These are phyloP conservation scores for Pocillopora meandrina DNA, from an alignment of 92 coral and sea anemone species.

Conservation along the genomic window DNA sequence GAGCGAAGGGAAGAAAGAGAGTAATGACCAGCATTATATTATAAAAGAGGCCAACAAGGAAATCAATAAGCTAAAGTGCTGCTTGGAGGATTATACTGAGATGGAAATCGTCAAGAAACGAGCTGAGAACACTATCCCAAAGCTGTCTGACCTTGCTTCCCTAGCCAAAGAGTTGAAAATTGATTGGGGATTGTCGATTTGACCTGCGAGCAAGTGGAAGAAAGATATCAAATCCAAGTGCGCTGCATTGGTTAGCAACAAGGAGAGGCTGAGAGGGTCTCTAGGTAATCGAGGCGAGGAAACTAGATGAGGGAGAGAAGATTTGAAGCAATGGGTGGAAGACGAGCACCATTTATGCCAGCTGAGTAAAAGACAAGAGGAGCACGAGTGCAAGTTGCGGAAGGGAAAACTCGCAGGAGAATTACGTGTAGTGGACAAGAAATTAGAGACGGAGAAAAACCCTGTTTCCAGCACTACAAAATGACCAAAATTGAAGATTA, in stretches of 20 bases:
- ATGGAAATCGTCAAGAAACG: slow-evolving; percentile 11
- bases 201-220: slow-evolving; percentile 23
- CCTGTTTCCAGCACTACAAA: background rate
- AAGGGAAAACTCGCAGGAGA: slow-evolving; percentile 20
- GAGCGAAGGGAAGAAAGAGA: too few species aligned
- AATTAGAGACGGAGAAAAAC: slow-evolving; percentile 10
- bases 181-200: slow-evolving; percentile 8
- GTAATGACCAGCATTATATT: too few species aligned
- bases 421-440: slow-evolving; percentile 6
- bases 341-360: background rate
- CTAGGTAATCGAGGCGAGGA: slow-evolving; percentile 5
- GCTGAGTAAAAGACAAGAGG: slow-evolving; percentile 7
- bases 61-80: slow-evolving; percentile 22
- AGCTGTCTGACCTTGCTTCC: slow-evolving; percentile 19
- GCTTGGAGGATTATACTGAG: slow-evolving; percentile 22
- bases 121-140: background rate
- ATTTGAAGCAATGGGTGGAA: background rate
- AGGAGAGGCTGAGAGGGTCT: background rate
- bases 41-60: slow-evolving; percentile 15
- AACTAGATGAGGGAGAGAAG: background rate
- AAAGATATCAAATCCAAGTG: slow-evolving; percentile 2
- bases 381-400: slow-evolving; percentile 17
- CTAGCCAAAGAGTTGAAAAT: slow-evolving; percentile 18
- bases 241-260: background rate
- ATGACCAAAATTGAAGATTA: slow-evolving; percentile 25